phyloP scores from a whole-genome alignment of 2,797 vertebrate species.

The Acanthurus lineatus region DNA sequence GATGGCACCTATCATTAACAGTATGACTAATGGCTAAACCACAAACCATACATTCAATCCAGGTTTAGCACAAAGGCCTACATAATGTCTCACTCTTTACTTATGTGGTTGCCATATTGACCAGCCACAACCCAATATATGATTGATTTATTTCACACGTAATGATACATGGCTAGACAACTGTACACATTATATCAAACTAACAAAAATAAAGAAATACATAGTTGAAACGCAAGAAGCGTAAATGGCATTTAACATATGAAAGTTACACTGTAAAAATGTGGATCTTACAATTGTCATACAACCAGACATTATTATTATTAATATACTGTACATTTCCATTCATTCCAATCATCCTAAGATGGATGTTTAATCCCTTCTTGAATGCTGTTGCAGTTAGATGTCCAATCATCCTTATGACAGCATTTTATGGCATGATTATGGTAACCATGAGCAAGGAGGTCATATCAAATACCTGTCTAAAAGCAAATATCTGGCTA shows the following conservation, averaged over 20 bases:
- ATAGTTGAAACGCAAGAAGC: conserved; percentile 85
- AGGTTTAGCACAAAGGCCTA: conserved; percentile 60
- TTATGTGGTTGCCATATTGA: conserved; percentile 78
- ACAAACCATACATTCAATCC: conserved; percentile 74
- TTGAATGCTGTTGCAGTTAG: conserved; percentile 75
- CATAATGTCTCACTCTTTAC: conserved; percentile 67
- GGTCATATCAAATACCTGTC: conserved; percentile 83
- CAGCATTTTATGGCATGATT: conserved; percentile 82
- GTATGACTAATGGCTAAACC: conserved; percentile 76
- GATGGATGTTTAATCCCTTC: conserved; percentile 80
- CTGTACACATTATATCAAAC: conserved; percentile 88
- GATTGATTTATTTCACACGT: conserved; percentile 88
- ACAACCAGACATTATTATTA: conserved; percentile 87
- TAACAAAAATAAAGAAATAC: conserved; percentile 88
- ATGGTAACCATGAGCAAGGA: conserved; percentile 81
- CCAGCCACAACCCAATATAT: conserved; percentile 83
- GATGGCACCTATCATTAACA: conserved; percentile 73
- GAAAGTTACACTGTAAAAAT: conserved; percentile 88
- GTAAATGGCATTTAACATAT: conserved; percentile 87
- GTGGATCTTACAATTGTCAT: conserved; percentile 86
- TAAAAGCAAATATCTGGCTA: conserved; percentile 84
- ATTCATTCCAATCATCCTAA: conserved; percentile 81
- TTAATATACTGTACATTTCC: conserved; percentile 88
- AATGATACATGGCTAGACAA: conserved; percentile 89
- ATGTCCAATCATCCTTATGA: conserved; percentile 75